phyloP scores from a whole-genome alignment of 2,888 invertebrate species.

The Ischnus inquisitorius region DNA sequence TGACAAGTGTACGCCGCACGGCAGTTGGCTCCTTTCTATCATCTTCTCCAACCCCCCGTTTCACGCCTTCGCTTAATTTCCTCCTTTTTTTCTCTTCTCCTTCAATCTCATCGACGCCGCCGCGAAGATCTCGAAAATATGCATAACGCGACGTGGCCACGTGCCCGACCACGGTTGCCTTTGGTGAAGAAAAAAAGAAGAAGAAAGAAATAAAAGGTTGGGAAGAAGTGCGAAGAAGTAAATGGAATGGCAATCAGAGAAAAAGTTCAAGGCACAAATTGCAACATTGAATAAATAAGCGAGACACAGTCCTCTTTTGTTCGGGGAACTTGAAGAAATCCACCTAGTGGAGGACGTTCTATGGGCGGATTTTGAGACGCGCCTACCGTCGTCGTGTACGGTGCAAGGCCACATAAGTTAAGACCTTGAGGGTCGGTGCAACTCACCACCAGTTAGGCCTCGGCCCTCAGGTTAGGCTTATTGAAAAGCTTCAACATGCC shows the following conservation, averaged over 20 bases:
- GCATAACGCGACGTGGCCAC: conserved; percentile 46
- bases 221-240: not conserved
- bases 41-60: not conserved
- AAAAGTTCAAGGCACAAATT: not conserved
- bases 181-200: not conserved
- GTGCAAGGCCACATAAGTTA: too few relatives aligned
- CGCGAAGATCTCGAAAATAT: conserved; percentile 58
- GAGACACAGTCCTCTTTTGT: not conserved
- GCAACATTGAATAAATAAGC: not conserved
- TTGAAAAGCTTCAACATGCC: too few relatives aligned
- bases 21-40: conserved; percentile 23
- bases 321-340: not conserved
- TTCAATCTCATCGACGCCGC: not conserved
- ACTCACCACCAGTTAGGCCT: too few relatives aligned
- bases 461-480: too few relatives aligned
- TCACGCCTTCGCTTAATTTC: conserved; percentile 30
- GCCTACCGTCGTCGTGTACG: too few relatives aligned
- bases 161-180: conserved; percentile 14
- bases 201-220: too few relatives aligned
- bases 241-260: not conserved
- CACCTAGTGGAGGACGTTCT: too few relatives aligned
- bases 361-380: too few relatives aligned
- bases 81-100: conserved; percentile 26
- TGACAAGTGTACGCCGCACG: not conserved
- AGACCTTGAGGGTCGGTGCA: too few relatives aligned